Base-by-base conservation (phyloP, 2,888 invertebrate genomes). In the Micoletzkya japonica region DNA sequence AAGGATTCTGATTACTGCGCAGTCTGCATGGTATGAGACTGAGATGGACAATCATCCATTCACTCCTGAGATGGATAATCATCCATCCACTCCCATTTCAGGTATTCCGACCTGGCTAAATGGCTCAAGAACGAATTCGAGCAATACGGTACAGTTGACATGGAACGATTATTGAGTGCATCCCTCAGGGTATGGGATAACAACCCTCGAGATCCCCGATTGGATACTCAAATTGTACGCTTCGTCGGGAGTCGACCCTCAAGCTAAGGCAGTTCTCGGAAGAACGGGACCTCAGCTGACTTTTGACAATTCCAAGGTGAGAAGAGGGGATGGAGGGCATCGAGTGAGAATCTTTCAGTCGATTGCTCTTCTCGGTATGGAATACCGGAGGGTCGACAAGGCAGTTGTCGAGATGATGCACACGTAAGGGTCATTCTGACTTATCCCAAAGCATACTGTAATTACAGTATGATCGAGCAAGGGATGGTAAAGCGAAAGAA, bases 61-160 rank as follows among this genome's bases (percentile, higher is more conserved):
- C 10, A 44, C 20, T 20, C 10, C 10, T 44, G 20, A 44, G 44
- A 20, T 10, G 44, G 44, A 44, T 44, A 44, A 14, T 14, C 10
- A 14, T 14, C 10, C 20, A 7, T 54, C 7, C 26, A 7, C 54
- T 54, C 14, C 54, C 14, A 54, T 54, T 54, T 7, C 14, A 54
- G 54, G 54, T 59, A 58, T 37, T 20, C 49, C 7, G 88, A 88
- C 58, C 87, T 88, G 72, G 87, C 87, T 17, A 81, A 86, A 69
- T 81, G 86, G 60, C 75, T 88, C 49, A 78, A 86, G 4, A 86
- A 87, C 75, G 88, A 88, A 74, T 88, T 88, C 63, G 70, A 57
- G 30, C 82, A 85, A 34, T 86, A 87, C 81, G 87, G 87, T 83
- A 73, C 54, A n/a, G 14, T 30, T 54, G 20, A n/a, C 30, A 84